Percentiles rank a stretch among this genome's conserved stretches.
Conservation (phyloP, 2,113 vertebrate genomes). For the Helogale parvula region DNA sequence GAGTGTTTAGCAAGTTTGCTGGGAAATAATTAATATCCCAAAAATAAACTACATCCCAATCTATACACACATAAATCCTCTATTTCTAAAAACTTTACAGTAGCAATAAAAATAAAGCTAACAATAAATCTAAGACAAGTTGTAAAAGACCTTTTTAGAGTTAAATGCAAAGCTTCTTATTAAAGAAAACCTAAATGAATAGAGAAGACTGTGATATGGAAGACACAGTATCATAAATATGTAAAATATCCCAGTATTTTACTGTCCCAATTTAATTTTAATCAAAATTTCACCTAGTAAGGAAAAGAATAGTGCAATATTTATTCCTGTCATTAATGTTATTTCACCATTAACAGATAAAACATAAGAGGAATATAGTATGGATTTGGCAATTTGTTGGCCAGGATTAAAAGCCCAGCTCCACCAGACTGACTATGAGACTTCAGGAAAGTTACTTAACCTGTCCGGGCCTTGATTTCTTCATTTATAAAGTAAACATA, state of each 20-base stretch:
- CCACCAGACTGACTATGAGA: background rate
- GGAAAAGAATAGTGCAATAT: slow-evolving; percentile 8
- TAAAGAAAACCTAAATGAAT: slow-evolving; percentile 12
- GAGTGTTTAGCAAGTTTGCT: background rate
- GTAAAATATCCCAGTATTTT: background rate
- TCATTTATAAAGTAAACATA: slow-evolving; percentile 25
- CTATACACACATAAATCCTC: background rate
- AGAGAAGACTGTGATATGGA: background rate
- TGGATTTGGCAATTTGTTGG: background rate
- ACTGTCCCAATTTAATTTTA: background rate
- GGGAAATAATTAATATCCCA: background rate
- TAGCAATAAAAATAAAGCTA: slow-evolving; percentile 10
- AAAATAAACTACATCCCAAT: background rate
- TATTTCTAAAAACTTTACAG: background rate
- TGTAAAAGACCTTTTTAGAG: background rate
- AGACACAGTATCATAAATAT: slow-evolving; percentile 2
- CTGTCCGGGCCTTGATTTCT: background rate
- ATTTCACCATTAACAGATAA: slow-evolving; percentile 17
- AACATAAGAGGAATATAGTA: background rate
- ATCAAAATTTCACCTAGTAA: slow-evolving; percentile 27
- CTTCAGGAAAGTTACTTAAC: background rate
- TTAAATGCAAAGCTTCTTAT: background rate
- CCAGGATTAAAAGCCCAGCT: background rate
- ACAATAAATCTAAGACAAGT: background rate
- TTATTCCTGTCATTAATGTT: background rate